Base-by-base conservation (phyloP, 2,113 vertebrate genomes). In the Cochlearius cochlearius region DNA sequence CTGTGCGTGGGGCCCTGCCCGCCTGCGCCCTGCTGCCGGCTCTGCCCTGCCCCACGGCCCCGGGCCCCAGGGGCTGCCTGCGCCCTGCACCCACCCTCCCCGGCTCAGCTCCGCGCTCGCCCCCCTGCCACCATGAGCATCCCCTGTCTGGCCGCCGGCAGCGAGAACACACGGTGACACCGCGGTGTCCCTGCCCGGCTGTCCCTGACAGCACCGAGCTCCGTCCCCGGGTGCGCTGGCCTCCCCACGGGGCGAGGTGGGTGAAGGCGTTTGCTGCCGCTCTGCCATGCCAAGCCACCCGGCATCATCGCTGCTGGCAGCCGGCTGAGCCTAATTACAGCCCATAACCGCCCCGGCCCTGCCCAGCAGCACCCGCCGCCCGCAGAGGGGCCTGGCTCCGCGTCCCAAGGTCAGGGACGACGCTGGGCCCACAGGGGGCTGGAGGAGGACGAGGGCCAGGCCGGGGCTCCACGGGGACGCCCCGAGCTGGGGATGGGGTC, bases 181-280 rank as follows among this genome's bases (percentile, higher is more conserved):
- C 0, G 0, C 58, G 20, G 47, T 4, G 9, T 45, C 79, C 29
- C 79, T 58, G 39, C 25, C 26, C 1, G 6, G 36, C 49, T 26
- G 11, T 36, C 13, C 32, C 58, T 1, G 5, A 12, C 36, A 30
- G 29, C 3, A 1, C 41, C 1, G 1, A 55, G 41, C 5, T 7
- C 23, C 11, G 0, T 56, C 20, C 12, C 17, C 2, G 2, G 68
- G 29, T 7, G 10, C 12, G 2, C 13, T 5, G 52, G 22, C 52
- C 45, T 21, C 1, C 8, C 59, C 2, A 2, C 9, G 22, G 55
- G 88, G 43, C 0, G 3, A 59, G 47, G 55, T 1, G 0, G 69
- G 58, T 21, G 72, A 41, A 38, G 69, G 14, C 0, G 0, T 6
- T 47, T 49, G 84, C 76, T 2, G 0, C 0, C n/a, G 8, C 73